Conservation (phyloP, 2,113 vertebrate genomes). For the Amblyornis subalaris region DNA sequence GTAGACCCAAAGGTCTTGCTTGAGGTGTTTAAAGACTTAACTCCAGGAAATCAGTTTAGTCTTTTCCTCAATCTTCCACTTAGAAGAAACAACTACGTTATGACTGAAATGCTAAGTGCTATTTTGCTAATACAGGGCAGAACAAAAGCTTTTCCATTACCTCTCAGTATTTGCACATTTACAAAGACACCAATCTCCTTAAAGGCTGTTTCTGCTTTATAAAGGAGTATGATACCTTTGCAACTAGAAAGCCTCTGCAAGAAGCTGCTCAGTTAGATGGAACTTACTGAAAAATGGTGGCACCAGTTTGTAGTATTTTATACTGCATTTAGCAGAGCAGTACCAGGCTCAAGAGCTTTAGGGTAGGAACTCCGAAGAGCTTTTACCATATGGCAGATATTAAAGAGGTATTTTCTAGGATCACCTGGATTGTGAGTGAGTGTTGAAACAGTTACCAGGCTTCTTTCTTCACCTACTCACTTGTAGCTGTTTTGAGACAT, state of each 20-base stretch:
- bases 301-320: background rate
- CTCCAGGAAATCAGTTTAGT: background rate
- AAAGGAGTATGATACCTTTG: background rate
- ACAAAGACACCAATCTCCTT: background rate
- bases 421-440: background rate
- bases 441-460: background rate
- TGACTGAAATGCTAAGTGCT: background rate
- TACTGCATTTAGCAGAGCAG: background rate
- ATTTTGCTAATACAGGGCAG: background rate
- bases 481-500: background rate
- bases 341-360: background rate
- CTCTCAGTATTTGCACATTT: background rate
- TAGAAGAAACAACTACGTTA: background rate
- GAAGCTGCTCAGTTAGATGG: background rate
- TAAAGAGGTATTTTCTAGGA: background rate
- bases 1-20: background rate
- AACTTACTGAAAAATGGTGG: background rate
- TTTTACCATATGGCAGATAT: background rate
- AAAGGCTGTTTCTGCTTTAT: background rate
- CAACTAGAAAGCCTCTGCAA: background rate
- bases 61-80: background rate
- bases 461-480: background rate
- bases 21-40: background rate
- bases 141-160: background rate
- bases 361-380: background rate